phyloP scores from a whole-genome alignment of 2,888 invertebrate genomes.

The Drosophila siamana region DNA sequence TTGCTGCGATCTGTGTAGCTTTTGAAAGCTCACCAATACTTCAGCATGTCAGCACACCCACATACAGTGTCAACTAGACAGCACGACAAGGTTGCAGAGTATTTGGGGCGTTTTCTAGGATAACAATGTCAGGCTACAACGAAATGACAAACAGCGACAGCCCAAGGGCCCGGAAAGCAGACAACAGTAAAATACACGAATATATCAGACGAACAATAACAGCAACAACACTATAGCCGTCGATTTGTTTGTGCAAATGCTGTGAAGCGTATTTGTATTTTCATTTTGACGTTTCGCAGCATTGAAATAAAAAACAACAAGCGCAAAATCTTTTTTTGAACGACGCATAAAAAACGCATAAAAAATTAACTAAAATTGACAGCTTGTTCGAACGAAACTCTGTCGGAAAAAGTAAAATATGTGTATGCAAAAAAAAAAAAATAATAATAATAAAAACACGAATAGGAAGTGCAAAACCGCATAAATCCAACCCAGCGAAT shows the following conservation, averaged over 20 bases:
- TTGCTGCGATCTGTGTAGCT: not conserved
- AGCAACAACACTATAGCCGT: conserved; percentile 42
- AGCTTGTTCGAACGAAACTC: conserved; percentile 63
- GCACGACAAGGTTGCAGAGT: conserved; percentile 35
- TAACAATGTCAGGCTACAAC: conserved; percentile 72
- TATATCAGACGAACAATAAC: conserved; percentile 35
- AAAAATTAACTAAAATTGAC: conserved; percentile 72
- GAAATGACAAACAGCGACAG: conserved; percentile 76
- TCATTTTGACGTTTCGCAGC: conserved; percentile 69
- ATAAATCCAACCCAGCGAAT: conserved; percentile 51
- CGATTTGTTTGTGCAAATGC: conserved; percentile 74
- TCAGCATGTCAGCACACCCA: not conserved
- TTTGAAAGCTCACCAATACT: conserved; percentile 10
- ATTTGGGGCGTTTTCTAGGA: conserved; percentile 47
- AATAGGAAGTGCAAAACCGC: conserved; percentile 65
- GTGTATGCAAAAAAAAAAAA: conserved; percentile 1
- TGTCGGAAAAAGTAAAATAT: conserved; percentile 15
- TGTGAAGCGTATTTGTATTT: conserved; percentile 74
- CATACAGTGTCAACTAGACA: not conserved
- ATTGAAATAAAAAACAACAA: conserved; percentile 25
- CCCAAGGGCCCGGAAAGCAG: conserved; percentile 66
- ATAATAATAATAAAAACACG: conserved; percentile 29
- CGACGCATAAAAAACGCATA: conserved; percentile 51
- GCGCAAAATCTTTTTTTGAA: conserved; percentile 22
- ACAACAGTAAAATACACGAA: conserved; percentile 52